Evolutionary conservation across 2,888 invertebrate species (phyloP), one percentile per base, ranked within the genome.

Genomic region (Chorisops tibialis): DNA sequence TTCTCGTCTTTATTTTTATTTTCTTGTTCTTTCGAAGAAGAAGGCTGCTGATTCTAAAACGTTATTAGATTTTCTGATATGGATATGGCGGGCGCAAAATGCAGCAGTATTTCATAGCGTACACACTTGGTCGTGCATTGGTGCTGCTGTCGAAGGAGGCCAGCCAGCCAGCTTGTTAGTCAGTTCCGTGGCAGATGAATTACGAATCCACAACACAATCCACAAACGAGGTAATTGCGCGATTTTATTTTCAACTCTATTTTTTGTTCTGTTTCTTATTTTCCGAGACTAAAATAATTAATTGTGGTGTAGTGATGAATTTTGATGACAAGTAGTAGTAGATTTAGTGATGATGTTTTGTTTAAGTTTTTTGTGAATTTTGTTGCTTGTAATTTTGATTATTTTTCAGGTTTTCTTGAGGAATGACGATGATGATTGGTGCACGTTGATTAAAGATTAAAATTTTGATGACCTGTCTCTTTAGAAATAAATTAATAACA

Each of bases 351-450:
- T 58, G 47, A 19, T 63, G 47, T 35, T 59, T 47, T 16, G 18
- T 59, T 37, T 47, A 21, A 24, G 9, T 30, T 30, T 30, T 37
- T n/a, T 59, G 21, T 48, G 49, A 41, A 18, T 47, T 41, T 47
- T 58, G 48, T 14, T 22, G 45, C 22, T 18, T 18, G 21, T n/a
- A 24, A 4, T 43, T 6, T 21, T 52, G 52, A 19, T 18, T 51
- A 38, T 22, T 30, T 54, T 45, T 54, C 39, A n/a, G 21, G 21
- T 38, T 43, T n/a, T 43, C 43, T 16, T 18, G 18, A 35, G 30
- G 19, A 24, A 43, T 50, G 58, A 24, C 30, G 50, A 35, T 59
- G 59, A 59, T 63, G 63, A 59, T 45, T 41, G 58, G 51, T 59
- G 56, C 45, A 43, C 45, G 56, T 24, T 43, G 56, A 14, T 45